Base-by-base conservation (phyloP, 1,140 invertebrate genomes). In the Platyura marginata region DNA sequence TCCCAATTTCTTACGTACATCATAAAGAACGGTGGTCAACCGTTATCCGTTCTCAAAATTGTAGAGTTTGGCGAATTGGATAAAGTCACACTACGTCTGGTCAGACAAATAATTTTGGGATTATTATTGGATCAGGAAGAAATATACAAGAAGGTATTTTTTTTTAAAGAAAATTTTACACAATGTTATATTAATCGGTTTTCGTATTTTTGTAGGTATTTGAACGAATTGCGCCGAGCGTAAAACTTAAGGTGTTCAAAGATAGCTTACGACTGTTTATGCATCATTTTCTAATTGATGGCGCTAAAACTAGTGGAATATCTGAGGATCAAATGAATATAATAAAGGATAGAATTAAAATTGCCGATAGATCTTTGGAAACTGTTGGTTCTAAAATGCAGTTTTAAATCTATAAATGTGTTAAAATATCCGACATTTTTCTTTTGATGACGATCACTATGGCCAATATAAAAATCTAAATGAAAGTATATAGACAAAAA, bases 41-140 rank as follows among this genome's bases (percentile, higher is more conserved):
- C 84, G 3, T 61, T 97, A 9, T 82, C 88, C 6, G 72, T 90
- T 21, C 66, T 97, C 1, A 96, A 95, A 70, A 67, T 76, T n/a
- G 66, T 88, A 2, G 63, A 82, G 49, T 82, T 87, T 56, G 68
- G 72, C 18, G 77, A 85, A 53, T 63, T 87, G 51, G 71, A 82
- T 41, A 77, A 77, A 52, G 47, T 61, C 1, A 74, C 70, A 19
- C 68, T 85, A 34, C 61, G 69, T 40, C 73, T 87, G 37, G 56
- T 87, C 43, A 69, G 76, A 21, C 70, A 75, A 50, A 67, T 79
- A 18, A 61, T 88, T 44, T 49, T 77, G 1, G 67, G 67, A 15
- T 61, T 87, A 42, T 56, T 88, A 6, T 48, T 81, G 2, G 53
- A 71, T 21, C 55, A 68, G 19, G 53, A 68, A 19, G 44, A 45